Evolutionary conservation across 30 jellyfish, hydroid and myxozoan species (phyloP).

Genomic region (Rhopilema esculentum): DNA sequence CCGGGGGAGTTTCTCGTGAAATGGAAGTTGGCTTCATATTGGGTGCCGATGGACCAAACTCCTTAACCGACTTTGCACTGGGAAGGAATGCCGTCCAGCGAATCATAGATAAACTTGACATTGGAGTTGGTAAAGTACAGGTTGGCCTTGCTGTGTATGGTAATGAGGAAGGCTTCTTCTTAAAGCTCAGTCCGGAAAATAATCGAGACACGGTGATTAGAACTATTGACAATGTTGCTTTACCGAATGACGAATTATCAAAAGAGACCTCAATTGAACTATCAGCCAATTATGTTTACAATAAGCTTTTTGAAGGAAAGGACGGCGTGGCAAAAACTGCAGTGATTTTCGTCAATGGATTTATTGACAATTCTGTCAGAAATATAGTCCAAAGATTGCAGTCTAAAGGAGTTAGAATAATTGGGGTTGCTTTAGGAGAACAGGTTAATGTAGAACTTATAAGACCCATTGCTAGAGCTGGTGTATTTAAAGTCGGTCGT

Average conservation of each 20-base stretch:
- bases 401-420: neutral
- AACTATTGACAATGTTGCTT: neutral
- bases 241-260: constrained; percentile 14
- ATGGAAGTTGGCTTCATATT: constrained; percentile 46
- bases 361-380: neutral
- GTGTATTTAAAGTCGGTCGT: neutral
- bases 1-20: neutral
- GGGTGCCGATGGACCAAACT: constrained; percentile 54
- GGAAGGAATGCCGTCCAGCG: constrained; percentile 19
- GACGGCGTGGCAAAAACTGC: constrained; percentile 22
- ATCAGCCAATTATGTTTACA: constrained; percentile 5
- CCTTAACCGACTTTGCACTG: constrained; percentile 9
- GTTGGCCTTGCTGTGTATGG: constrained; percentile 60
- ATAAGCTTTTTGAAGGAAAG: constrained; percentile 37
- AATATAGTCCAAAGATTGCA: neutral
- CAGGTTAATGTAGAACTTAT: neutral
- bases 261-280: constrained; percentile 15
- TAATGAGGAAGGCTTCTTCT: constrained; percentile 10
- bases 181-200: constrained; percentile 2
- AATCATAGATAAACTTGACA: constrained; percentile 16
- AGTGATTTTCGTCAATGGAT: neutral
- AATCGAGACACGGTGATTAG: constrained; percentile 17
- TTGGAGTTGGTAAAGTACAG: constrained; percentile 32
- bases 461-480: neutral
- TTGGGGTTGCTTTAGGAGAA: constrained; percentile 14